Base-by-base conservation (phyloP, 2,113 vertebrate species). In the Hyperoodon ampullatus region DNA sequence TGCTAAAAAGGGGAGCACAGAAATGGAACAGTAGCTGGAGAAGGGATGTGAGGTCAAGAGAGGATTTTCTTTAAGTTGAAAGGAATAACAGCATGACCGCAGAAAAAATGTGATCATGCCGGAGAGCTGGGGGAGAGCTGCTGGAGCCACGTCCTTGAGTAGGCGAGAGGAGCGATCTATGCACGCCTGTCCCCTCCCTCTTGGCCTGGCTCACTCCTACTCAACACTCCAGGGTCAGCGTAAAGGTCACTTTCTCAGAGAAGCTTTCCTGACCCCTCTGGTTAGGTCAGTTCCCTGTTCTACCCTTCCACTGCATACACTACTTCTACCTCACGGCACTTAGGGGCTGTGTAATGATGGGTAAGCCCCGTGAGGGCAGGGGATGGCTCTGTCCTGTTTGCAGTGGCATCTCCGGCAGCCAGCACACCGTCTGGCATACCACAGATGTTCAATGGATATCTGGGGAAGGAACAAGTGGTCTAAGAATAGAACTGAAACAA, bases 221-320 rank as follows among this genome's bases (percentile, higher is more conserved):
- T 97, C 87, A 70, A 83, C 71, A n/a, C 94, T 39, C 44, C 44
- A 53, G 92, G 90, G 94, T 97, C 95, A 96, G 83, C 7, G 16
- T 8, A 39, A 68, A 97, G 97, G 96, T 66, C 96, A 97, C 75
- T 97, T 98, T 98, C 97, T 97, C 97, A 98, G 95, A 83, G 96
- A 96, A 95, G 96, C 30, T 24, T 77, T 88, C 78, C 84, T 90
- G 96, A 95, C 94, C 90, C 65, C 74, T 88, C 72, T 1, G 6
- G 35, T 21, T 47, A 87, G 93, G 95, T 84, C 97, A 97, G 60
- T 15, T 28, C 44, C 58, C 78, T 23, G 0, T 16, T n/a, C 30
- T 61, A 11, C 39, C 63, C 91, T 83, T 53, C 53, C 12, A 4
- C 0, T 39, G 80, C 42, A 74, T 0, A 23, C 2, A n/a, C 58